Percentiles rank a stretch among this genome's conserved stretches.
Conservation (phyloP, 2,797 vertebrate species). For the Carduelis carduelis region DNA sequence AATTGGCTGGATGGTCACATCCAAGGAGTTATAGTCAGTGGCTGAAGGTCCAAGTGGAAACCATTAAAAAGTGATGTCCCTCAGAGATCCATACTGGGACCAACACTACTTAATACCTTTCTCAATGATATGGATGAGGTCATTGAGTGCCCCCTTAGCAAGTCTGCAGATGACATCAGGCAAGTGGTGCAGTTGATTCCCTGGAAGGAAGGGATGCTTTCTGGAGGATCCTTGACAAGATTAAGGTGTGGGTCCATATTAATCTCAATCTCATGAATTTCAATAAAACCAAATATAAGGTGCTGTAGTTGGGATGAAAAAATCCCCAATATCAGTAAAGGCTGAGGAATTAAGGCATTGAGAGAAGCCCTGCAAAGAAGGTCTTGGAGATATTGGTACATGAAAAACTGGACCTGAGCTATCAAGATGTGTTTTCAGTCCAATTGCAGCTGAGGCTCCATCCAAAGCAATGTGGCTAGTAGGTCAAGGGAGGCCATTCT, state of each 20-base stretch:
- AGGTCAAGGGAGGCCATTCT: background rate
- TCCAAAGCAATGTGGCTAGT: accelerated
- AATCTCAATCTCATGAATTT: background rate
- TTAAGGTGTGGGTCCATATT: background rate
- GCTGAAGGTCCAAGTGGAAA: background rate
- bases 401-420: background rate
- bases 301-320: background rate
- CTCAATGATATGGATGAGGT: background rate
- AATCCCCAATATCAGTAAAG: background rate
- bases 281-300: background rate
- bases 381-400: background rate
- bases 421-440: background rate
- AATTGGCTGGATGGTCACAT: background rate
- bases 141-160: background rate
- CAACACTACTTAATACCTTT: background rate
- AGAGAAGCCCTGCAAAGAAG: background rate
- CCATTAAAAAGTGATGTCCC: background rate
- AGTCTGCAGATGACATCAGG: background rate
- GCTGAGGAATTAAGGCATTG: background rate
- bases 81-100: background rate
- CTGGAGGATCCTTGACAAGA: background rate
- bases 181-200: background rate
- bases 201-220: background rate
- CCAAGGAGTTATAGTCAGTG: background rate
- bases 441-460: accelerated